These are phyloP conservation scores for Drosophila pandora DNA, from an alignment of 1,140 invertebrate genomes.

Conservation along the genomic window DNA sequence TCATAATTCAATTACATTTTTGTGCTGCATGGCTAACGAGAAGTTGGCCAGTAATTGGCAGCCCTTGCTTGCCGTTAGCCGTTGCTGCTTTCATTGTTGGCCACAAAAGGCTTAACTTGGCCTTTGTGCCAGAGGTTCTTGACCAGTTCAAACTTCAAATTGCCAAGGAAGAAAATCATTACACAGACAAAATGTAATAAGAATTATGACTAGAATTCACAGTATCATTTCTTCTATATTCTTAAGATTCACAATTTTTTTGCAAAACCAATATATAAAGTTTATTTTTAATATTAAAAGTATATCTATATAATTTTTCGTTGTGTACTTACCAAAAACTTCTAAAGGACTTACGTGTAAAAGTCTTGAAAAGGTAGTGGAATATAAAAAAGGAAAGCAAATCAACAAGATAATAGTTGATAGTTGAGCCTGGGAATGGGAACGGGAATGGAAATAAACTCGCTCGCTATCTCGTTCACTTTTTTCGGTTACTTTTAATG, in stretches of 20 bases:
- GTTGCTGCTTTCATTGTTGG: conserved; percentile 35
- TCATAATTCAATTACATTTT: conserved; percentile 72
- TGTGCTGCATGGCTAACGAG: conserved; percentile 41
- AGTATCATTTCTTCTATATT: too few species aligned
- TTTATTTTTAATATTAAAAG: neutral
- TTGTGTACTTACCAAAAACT: conserved; percentile 18
- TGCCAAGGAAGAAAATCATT: neutral
- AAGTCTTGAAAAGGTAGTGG: conserved; percentile 11
- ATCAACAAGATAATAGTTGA: conserved; percentile 69
- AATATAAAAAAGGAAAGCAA: conserved; percentile 40
- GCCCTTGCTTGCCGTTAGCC: conserved; percentile 17
- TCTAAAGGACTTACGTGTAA: conserved; percentile 15
- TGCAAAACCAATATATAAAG: neutral
- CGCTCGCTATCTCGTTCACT: conserved; percentile 23
- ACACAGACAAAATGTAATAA: neutral
- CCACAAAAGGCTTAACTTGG: conserved; percentile 67
- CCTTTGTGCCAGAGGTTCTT: conserved; percentile 36
- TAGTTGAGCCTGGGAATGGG: conserved; percentile 30
- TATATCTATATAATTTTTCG: neutral
- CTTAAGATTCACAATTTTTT: neutral
- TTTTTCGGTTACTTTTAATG: conserved; percentile 74
- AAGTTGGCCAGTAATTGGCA: conserved; percentile 53
- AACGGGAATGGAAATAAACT: conserved; percentile 52
- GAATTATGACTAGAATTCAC: too few species aligned
- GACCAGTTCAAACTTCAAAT: conserved; percentile 43